Base-by-base conservation (phyloP, 2,888 invertebrate genomes). In the Diachrysia chrysitis region DNA sequence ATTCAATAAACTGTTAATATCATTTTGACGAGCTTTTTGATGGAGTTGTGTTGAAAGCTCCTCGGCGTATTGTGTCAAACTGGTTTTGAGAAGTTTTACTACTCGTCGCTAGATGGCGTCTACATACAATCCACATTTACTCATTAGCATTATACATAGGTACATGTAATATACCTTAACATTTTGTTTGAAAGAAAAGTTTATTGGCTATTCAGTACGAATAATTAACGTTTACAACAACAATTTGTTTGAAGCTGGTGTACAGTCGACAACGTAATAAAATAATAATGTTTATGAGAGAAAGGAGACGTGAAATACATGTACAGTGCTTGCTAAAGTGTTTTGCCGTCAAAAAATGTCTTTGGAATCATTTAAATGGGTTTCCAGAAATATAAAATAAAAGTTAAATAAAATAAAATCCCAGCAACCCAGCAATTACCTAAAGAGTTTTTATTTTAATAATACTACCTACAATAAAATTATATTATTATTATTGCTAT, bases 81-180 rank as follows among this genome's bases (percentile, higher is more conserved):
- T 67, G 62, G 60, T 64, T 60, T 58, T 32, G 57, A 16, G 32
- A 74, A 79, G 78, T 87, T 71, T 19, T 0, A 69, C 88, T 88
- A 90, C 78, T 87, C 76, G 69, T 58, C 84, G 64, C 42, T 76
- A 89, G 90, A 82, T 89, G 85, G 83, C 87, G 78, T 21, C 63
- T n/a, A 29, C 23, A 37, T 35, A 42, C 14, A 29, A 21, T 2
- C 19, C 23, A n/a, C 12, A 14, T 1, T 21, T 4, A 32, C 12
- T 19, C 7, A n/a, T n/a, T n/a, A n/a, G n/a, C n/a, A n/a, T n/a
- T n/a, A n/a, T n/a, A n/a, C n/a, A n/a, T n/a, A n/a, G n/a, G n/a
- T n/a, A n/a, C n/a, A n/a, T n/a, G n/a, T n/a, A n/a, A n/a, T n/a
- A n/a, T n/a, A n/a, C n/a, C n/a, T 6, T 25, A 5, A 25, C 25